Evolutionary conservation across 2,797 vertebrate species (phyloP).

Genomic region (Lepilemur septentrionalis): DNA sequence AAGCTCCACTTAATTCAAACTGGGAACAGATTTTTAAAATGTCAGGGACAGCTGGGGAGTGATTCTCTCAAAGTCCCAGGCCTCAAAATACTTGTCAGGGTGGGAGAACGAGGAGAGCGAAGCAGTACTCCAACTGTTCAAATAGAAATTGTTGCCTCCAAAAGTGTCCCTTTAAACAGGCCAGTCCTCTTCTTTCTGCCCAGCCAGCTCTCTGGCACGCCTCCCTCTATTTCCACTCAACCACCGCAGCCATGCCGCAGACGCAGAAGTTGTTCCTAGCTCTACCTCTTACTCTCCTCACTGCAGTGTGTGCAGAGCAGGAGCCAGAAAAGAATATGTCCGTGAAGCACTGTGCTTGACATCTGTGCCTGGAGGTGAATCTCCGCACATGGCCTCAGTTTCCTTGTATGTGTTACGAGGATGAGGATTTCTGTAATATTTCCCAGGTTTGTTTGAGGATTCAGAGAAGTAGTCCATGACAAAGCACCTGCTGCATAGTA

Average conservation of each 20-base stretch:
- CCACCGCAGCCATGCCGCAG: not conserved
- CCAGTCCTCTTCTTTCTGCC: not conserved
- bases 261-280: not conserved
- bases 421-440: not conserved
- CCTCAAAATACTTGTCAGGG: slow-evolving; percentile 55
- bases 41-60: slow-evolving; percentile 59
- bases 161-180: not conserved
- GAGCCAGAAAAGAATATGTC: not conserved
- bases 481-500: not conserved
- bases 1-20: slow-evolving; percentile 42
- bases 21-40: slow-evolving; percentile 68
- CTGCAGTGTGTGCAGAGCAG: too few relatives aligned
- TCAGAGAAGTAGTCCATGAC: not conserved
- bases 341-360: not conserved
- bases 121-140: slow-evolving; percentile 30
- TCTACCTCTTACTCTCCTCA: not conserved
- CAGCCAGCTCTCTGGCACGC: not conserved
- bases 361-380: not conserved
- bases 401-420: accelerated
- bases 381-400: not conserved
- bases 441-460: not conserved
- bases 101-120: slow-evolving; percentile 29
- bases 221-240: not conserved
- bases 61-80: slow-evolving; percentile 29
- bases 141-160: not conserved